Conservation (phyloP, 2,113 vertebrate genomes). For the Tricholaema leucomelas region DNA sequence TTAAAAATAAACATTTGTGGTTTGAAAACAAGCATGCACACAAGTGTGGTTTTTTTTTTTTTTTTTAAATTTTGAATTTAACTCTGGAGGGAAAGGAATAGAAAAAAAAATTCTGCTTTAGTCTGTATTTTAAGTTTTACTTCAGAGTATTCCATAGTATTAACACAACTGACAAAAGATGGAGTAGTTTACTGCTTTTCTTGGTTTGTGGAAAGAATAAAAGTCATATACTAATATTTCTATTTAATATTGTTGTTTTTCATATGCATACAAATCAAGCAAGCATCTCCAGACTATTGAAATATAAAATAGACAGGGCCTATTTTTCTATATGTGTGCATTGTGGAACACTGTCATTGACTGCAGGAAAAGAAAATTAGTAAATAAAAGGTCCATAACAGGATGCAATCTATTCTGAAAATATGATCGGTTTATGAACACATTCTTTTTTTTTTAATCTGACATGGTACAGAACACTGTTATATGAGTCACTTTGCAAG, state of each 20-base stretch:
- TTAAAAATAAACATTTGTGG: not conserved
- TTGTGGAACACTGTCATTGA: not conserved
- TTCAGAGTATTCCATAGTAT: not conserved
- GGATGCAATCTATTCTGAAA: not conserved
- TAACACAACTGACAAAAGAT: not conserved
- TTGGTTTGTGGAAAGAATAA: not conserved
- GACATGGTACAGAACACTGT: accelerated
- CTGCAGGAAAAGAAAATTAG: not conserved
- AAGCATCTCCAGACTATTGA: not conserved
- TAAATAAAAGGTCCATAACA: not conserved
- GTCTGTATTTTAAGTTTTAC: not conserved
- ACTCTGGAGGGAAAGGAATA: not conserved
- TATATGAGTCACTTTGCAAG: not conserved
- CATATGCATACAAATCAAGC: not conserved
- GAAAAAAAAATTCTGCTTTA: not conserved
- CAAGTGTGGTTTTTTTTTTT: not conserved
- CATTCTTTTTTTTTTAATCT: not conserved
- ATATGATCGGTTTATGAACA: not conserved
- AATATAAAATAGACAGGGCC: not conserved
- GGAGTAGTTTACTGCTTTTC: not conserved
- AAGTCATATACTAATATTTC: not conserved
- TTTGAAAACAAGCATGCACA: not conserved
- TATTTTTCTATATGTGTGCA: not conserved
- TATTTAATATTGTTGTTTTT: not conserved
- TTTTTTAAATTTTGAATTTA: not conserved